Evolutionary conservation across 2,113 vertebrate species (phyloP).

Genomic region (Sprattus sprattus): DNA sequence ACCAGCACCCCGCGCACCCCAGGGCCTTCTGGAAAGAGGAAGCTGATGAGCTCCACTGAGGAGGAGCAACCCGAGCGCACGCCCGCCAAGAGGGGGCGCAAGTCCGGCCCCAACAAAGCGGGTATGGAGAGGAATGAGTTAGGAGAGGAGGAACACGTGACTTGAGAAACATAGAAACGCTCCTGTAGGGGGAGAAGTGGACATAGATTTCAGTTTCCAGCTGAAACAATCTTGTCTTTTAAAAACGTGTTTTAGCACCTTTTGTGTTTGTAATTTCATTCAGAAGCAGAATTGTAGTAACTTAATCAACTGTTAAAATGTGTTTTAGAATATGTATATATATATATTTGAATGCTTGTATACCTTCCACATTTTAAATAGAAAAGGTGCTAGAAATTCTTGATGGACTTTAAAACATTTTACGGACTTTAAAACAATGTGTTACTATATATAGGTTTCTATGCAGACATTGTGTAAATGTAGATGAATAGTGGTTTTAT

Average conservation of each 20-base stretch:
- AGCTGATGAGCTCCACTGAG: slow-evolving; percentile 72
- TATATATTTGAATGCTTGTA: not conserved
- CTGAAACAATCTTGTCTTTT: not conserved
- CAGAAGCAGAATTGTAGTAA: not conserved
- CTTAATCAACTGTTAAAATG: not conserved
- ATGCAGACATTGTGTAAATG: not conserved
- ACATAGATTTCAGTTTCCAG: not conserved
- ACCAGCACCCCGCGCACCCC: slow-evolving; percentile 65
- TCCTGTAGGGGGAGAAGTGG: not conserved
- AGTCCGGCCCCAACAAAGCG: slow-evolving; percentile 69
- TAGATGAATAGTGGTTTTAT: not conserved
- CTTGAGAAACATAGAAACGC: not conserved
- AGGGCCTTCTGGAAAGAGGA: slow-evolving; percentile 82
- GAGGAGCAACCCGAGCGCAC: slow-evolving; percentile 65
- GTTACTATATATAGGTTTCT: too few relatives aligned
- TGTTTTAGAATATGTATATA: slow-evolving; percentile 20
- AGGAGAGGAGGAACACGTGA: not conserved
- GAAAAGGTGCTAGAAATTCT: too few relatives aligned
- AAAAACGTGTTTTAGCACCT: not conserved
- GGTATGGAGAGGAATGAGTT: slow-evolving; percentile 65
- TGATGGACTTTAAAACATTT: too few relatives aligned
- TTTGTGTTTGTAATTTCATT: not conserved
- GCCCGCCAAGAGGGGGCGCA: slow-evolving; percentile 87
- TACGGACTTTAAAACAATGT: too few relatives aligned
- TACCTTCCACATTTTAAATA: too few relatives aligned